These are phyloP conservation scores for Cantharis rustica DNA, from an alignment of 2,888 invertebrate genomes.

Conservation along the genomic window DNA sequence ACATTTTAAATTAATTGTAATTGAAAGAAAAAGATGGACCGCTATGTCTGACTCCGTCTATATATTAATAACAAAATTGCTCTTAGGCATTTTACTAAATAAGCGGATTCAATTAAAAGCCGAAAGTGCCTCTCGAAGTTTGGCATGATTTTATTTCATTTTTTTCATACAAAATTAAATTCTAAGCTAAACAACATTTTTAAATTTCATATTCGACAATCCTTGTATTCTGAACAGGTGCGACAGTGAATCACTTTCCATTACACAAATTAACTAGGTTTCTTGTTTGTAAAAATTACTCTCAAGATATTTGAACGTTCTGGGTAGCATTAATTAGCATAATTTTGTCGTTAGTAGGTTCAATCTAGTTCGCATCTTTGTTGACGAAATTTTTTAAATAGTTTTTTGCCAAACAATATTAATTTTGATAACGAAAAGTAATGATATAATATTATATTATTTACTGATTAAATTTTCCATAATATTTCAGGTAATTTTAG, in stretches of 20 bases:
- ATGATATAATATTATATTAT: not conserved
- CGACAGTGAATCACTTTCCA: not conserved
- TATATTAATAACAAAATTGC: not conserved
- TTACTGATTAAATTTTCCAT: not conserved
- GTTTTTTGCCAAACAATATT: not conserved
- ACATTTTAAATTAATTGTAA: not conserved
- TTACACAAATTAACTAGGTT: not conserved
- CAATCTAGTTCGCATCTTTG: not conserved
- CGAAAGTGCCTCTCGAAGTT: not conserved
- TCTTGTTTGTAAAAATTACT: not conserved
- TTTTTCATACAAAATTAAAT: not conserved
- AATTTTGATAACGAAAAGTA: not conserved
- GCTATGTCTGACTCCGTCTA: not conserved
- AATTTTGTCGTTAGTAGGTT: not conserved
- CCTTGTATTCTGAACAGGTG: not conserved
- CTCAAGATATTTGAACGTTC: not conserved
- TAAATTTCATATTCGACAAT: not conserved
- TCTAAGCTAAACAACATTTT: not conserved
- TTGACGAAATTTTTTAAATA: not conserved
- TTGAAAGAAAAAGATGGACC: not conserved
- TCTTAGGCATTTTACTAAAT: not conserved
- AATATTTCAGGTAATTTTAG: not conserved
- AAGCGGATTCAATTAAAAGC: not conserved
- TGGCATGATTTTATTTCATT: not conserved
- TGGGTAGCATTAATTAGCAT: not conserved